A percentile compares a stretch with the other conserved stretches of the same genome.
Conservation (phyloP, 2,797 vertebrate species). For the Acanthis flammea region DNA sequence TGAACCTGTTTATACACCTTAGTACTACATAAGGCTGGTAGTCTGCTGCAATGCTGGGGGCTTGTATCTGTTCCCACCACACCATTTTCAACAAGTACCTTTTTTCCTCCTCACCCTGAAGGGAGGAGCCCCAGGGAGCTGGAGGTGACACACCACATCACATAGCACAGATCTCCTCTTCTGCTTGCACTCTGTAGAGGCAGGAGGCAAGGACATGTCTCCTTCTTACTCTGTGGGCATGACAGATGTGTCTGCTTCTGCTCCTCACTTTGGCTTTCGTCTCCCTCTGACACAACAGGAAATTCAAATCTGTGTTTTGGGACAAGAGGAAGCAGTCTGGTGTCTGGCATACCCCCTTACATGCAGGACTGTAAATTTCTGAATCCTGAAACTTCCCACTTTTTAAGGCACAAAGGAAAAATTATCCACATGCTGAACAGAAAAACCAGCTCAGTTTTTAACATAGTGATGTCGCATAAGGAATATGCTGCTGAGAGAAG, state of each 20-base stretch:
- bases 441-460: not conserved
- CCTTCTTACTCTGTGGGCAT: fast-evolving
- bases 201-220: fast-evolving
- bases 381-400: not conserved
- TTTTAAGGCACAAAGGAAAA: not conserved
- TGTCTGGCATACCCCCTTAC: not conserved
- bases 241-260: not conserved
- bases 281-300: not conserved
- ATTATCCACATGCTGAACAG: not conserved
- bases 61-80: not conserved
- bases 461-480: not conserved
- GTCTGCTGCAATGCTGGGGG: not conserved
- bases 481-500: not conserved
- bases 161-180: fast-evolving
- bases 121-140: not conserved
- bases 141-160: not conserved
- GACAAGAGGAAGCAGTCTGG: not conserved
- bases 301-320: not conserved
- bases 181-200: fast-evolving
- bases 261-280: not conserved
- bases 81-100: not conserved
- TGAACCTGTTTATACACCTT: not conserved
- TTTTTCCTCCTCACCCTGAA: not conserved
- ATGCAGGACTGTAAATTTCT: not conserved
- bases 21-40: fast-evolving